Conservation (phyloP, 1,140 invertebrate genomes). For the Teleopsis dalmanni region DNA sequence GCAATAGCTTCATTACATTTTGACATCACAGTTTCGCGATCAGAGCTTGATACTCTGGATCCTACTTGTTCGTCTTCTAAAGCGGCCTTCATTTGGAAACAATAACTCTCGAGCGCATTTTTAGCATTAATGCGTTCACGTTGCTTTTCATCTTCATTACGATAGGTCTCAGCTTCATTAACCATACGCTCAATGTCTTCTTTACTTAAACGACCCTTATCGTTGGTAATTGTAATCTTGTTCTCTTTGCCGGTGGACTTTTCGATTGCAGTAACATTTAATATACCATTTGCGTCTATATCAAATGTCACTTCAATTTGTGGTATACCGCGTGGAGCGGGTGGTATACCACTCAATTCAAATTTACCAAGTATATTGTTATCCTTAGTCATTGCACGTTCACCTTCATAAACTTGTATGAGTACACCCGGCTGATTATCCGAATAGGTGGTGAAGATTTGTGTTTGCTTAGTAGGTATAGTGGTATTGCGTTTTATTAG, state of each 20-base stretch:
- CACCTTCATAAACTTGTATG: constrained; percentile 84
- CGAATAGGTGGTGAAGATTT: constrained; percentile 92
- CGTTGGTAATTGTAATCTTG: constrained; percentile 96
- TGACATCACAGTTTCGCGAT: constrained; percentile 76
- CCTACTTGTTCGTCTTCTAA: constrained; percentile 81
- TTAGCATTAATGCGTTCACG: constrained; percentile 80
- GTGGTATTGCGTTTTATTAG: constrained; percentile 93
- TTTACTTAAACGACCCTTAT: constrained; percentile 91
- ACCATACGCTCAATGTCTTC: constrained; percentile 98
- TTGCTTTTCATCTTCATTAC: constrained; percentile 82
- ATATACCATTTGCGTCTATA: constrained; percentile 80
- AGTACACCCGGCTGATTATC: constrained; percentile 93
- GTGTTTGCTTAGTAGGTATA: constrained; percentile 91
- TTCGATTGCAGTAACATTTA: constrained; percentile 81
- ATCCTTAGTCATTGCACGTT: constrained; percentile 84
- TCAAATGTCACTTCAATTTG: constrained; percentile 90
- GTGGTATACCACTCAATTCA: constrained; percentile 86
- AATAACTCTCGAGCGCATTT: constrained; percentile 88
- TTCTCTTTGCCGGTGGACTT: constrained; percentile 93
- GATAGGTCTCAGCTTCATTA: constrained; percentile 90
- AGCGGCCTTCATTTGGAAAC: constrained; percentile 93
- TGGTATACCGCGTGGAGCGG: constrained; percentile 86
- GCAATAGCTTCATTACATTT: constrained; percentile 87
- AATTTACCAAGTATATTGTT: constrained; percentile 91
- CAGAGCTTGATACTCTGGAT: constrained; percentile 77